phyloP scores from a whole-genome alignment of 2,113 vertebrate species.

The Crotalus helleri region DNA sequence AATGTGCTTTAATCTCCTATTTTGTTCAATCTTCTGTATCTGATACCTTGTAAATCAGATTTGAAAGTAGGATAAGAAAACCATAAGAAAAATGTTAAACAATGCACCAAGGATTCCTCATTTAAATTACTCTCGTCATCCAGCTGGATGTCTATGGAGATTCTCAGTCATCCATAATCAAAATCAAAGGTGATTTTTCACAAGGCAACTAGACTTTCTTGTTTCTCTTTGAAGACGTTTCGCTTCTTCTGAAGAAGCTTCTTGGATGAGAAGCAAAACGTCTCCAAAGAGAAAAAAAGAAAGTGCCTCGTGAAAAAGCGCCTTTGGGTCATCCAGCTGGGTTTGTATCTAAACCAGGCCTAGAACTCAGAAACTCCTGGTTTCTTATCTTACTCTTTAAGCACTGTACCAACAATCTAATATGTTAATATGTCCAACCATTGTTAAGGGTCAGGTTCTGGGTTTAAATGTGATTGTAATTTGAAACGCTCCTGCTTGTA shows the following conservation, averaged over 20 bases:
- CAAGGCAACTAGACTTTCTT: too few species aligned
- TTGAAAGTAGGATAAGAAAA: neutral
- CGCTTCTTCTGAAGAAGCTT: too few species aligned
- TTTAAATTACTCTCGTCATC: neutral
- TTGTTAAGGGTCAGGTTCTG: neutral
- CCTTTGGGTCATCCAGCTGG: neutral
- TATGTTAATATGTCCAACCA: neutral
- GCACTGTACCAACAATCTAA: neutral
- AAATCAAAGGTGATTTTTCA: too few species aligned
- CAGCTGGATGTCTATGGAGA: neutral
- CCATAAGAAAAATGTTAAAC: neutral
- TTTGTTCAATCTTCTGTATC: neutral
- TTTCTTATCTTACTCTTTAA: neutral
- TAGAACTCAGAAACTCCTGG: neutral
- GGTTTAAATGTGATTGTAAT: neutral
- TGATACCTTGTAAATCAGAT: neutral
- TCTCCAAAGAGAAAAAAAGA: too few species aligned
- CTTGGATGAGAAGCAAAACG: too few species aligned
- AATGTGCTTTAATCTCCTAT: neutral
- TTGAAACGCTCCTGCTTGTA: neutral
- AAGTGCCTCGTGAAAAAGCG: too few species aligned
- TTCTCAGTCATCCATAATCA: too few species aligned
- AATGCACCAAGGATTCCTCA: neutral
- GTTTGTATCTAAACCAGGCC: neutral
- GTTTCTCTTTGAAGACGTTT: too few species aligned